Conservation (phyloP, 2,797 vertebrate genomes). For the Onychomys leucogaster region DNA sequence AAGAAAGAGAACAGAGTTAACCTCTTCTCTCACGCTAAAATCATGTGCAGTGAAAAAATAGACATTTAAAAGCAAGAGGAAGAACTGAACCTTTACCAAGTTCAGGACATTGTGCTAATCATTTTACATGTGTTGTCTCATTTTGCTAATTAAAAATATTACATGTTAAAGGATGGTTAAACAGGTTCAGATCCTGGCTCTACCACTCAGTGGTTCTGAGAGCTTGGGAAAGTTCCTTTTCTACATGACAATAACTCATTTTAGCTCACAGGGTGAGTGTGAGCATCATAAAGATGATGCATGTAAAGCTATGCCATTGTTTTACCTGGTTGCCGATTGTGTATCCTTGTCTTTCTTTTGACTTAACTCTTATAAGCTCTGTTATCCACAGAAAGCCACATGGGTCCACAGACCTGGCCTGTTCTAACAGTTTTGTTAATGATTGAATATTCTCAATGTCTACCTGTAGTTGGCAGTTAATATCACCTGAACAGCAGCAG, state of each 20-base stretch:
- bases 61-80: conserved; percentile 12
- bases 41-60: background rate
- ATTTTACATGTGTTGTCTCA: background rate
- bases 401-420: background rate
- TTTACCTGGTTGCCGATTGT: background rate
- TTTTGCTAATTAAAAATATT: background rate
- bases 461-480: background rate
- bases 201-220: background rate
- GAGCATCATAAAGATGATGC: background rate
- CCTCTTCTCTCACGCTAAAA: background rate
- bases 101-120: background rate
- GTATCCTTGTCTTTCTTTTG: background rate
- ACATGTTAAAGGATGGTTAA: background rate
- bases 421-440: conserved; percentile 18
- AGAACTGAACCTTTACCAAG: background rate
- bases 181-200: background rate
- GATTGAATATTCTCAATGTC: background rate
- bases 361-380: background rate
- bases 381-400: background rate
- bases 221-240: background rate
- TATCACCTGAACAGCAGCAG: background rate
- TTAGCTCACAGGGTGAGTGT: background rate
- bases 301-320: background rate
- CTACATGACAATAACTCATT: background rate
- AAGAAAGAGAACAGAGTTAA: background rate